phyloP scores from a whole-genome alignment of 2,113 vertebrate species.

The Entomyzon cyanotis region DNA sequence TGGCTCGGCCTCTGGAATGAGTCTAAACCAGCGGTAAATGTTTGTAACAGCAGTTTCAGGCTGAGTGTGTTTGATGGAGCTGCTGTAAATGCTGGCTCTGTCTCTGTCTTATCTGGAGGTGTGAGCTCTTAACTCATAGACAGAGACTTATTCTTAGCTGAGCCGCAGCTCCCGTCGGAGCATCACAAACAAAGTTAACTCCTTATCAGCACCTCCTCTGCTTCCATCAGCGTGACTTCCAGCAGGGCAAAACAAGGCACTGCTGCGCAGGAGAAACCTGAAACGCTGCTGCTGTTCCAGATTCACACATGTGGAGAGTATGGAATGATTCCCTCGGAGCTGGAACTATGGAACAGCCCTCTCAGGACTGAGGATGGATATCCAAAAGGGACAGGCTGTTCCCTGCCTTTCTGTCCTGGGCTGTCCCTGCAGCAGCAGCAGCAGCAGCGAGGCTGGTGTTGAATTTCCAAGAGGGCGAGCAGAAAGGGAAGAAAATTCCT shows the following conservation, averaged over 20 bases:
- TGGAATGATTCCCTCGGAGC: not conserved
- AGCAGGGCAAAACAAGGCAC: not conserved
- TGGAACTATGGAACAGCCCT: fast-evolving
- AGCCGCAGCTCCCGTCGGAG: not conserved
- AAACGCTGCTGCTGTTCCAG: fast-evolving
- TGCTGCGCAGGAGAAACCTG: not conserved
- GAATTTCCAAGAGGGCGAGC: not conserved
- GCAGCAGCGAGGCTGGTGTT: not conserved
- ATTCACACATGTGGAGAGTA: fast-evolving
- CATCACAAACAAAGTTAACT: slow-evolving; percentile 19
- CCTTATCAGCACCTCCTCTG: not conserved
- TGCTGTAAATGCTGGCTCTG: not conserved
- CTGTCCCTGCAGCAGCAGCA: not conserved
- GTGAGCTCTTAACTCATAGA: not conserved
- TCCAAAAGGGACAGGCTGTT: not conserved
- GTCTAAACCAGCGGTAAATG: not conserved
- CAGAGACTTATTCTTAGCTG: not conserved
- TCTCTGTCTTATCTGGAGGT: slow-evolving; percentile 8
- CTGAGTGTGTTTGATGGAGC: not conserved
- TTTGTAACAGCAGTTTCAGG: not conserved
- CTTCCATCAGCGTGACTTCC: not conserved
- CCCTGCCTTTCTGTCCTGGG: not conserved
- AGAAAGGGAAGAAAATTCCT: not conserved
- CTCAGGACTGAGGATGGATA: not conserved
- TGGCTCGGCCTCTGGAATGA: not conserved